Evolutionary conservation across 2,113 vertebrate genomes (phyloP).

Genomic region (Epinephelus moara): DNA sequence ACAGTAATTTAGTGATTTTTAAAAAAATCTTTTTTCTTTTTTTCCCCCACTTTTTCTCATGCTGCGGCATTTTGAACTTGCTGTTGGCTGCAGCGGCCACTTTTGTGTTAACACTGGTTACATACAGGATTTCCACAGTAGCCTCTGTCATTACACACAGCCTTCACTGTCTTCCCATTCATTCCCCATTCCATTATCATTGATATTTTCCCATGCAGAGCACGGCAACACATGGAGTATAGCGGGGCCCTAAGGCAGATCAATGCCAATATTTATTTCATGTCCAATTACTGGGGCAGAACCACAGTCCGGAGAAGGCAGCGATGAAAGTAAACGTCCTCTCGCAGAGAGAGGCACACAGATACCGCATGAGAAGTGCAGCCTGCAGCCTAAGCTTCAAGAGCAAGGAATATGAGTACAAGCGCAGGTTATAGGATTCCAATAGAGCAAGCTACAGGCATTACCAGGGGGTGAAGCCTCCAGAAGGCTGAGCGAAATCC

Average conservation of each 20-base stretch:
- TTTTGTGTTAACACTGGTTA: not conserved
- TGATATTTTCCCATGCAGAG: constrained; percentile 43
- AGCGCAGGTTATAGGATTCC: constrained; percentile 64
- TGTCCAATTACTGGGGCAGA: constrained; percentile 66
- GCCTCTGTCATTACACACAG: not conserved
- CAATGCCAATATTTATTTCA: constrained; percentile 75
- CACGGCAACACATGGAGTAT: constrained; percentile 19
- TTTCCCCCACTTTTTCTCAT: not conserved
- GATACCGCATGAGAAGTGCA: constrained; percentile 48
- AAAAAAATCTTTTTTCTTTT: not conserved
- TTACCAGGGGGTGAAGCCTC: constrained; percentile 58
- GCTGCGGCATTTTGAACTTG: not conserved
- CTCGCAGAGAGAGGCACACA: constrained; percentile 26
- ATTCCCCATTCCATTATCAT: not conserved
- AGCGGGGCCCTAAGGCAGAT: constrained; percentile 50
- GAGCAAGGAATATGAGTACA: constrained; percentile 47
- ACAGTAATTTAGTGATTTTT: not conserved
- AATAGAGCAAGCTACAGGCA: constrained; percentile 58
- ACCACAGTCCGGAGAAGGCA: constrained; percentile 18
- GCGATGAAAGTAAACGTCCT: constrained; percentile 56
- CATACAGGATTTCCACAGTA: constrained; percentile 1
- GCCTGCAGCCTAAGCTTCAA: constrained; percentile 51
- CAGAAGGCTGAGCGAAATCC: constrained; percentile 56
- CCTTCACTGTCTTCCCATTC: constrained; percentile 14
- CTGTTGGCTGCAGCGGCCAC: not conserved